Base-by-base conservation (phyloP, 2,797 vertebrate species). In the Parotocinclus haroldoi region DNA sequence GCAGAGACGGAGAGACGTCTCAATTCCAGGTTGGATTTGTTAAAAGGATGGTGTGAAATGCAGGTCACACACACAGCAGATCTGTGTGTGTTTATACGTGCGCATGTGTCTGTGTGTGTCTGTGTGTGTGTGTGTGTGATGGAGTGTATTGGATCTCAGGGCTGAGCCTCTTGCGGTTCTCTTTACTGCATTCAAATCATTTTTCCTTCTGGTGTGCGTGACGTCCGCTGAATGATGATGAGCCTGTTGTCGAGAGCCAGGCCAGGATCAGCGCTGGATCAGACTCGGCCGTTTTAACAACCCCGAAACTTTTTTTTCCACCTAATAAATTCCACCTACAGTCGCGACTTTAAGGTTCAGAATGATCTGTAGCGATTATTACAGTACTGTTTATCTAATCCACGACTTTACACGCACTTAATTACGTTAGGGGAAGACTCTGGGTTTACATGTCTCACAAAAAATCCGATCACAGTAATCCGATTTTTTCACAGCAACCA, bases 211-310 rank as follows among this genome's bases (percentile, higher is more conserved):
- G 45, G 87, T 82, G 49, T 58, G 51, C 52, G 69, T 84, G 87
- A 92, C 89, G 82, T 91, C 87, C 84, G 88, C 86, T 84, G 93
- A 95, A 96, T 95, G 93, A 91, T 91, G 91, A 95, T 93, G 91
- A 92, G 91, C 88, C 85, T 81, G 82, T 83, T 88, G 83, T 89
- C 82, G 81, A 90, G 79, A 84, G 84, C 84, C 79, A 50, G 57
- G 57, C 48, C 49, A 59, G 57, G 63, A 71, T 71, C 60, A 61
- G 44, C 44, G 57, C 63, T 19, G 56, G 63, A 71, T 71, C 63
- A 61, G 10, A n/a, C 45, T 48, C 45, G 1, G 10, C 9, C 40
- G 40, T 11, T 42, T 42, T 42, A 42, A 42, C 40, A 42, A 42
- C 40, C 10, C 40, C 8, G 40, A 42, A 42, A 42, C 40, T 42